Percentiles rank a stretch among this genome's conserved stretches.
Conservation (phyloP, 2,113 vertebrate genomes). For the Beaufortia kweichowensis region DNA sequence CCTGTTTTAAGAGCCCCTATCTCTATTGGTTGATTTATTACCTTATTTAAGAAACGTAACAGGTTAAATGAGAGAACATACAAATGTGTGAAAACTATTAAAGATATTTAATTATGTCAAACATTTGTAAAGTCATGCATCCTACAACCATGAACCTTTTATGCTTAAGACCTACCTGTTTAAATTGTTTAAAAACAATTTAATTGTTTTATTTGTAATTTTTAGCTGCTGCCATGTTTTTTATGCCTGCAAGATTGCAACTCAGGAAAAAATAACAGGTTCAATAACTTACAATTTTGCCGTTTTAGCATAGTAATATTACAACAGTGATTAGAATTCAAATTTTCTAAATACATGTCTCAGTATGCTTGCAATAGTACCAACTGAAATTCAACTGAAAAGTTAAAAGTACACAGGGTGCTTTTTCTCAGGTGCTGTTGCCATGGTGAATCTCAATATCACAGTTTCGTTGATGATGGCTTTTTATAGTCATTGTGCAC, state of each 20-base stretch:
- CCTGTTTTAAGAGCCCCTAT: background rate
- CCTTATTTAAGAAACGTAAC: no score
- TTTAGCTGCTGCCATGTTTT: background rate
- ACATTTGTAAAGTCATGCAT: background rate
- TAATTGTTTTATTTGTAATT: background rate
- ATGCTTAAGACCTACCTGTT: background rate
- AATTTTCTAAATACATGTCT: background rate
- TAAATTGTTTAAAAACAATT: no score
- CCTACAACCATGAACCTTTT: background rate
- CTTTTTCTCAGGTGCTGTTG: no score
- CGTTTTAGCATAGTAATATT: background rate
- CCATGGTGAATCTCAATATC: no score
- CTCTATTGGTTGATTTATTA: no score
- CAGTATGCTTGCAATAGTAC: background rate
- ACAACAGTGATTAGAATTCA: background rate
- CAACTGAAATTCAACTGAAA: background rate
- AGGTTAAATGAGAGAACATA: no score
- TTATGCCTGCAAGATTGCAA: background rate
- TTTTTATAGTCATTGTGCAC: no score
- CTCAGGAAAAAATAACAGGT: background rate
- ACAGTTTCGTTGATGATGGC: no score
- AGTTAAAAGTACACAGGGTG: no score
- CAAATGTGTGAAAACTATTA: no score
- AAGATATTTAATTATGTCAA: no score
- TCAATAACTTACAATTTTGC: background rate